A percentile compares a stretch with the other conserved stretches of the same genome.
Evolutionary conservation across 35 echinoderm and acorn worm genomes (phyloP).

Genomic region (Antedon bifida): DNA sequence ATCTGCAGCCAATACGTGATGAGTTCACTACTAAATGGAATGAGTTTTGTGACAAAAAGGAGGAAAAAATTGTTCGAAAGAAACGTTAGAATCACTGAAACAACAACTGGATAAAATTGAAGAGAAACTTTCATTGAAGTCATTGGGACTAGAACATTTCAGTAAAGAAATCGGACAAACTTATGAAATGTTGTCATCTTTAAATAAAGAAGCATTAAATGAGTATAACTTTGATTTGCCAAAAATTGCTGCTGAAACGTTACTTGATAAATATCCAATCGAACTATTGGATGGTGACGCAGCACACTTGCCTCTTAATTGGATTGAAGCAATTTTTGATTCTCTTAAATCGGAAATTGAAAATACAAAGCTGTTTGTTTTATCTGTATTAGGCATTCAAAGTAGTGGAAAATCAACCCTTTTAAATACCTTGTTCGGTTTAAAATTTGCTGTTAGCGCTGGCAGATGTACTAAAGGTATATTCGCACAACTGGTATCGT

Average conservation of each 20-base stretch:
- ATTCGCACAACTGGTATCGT: no score
- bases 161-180: conserved; percentile 5
- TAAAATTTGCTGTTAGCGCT: no score
- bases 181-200: neutral
- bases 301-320: conserved; percentile 1
- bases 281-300: conserved; percentile 24
- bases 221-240: neutral
- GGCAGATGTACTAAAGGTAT: no score
- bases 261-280: neutral
- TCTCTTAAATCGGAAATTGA: neutral
- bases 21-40: neutral
- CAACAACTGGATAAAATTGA: no score
- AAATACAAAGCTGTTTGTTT: neutral
- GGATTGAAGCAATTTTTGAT: conserved; percentile 11
- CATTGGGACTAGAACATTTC: no score
- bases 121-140: neutral
- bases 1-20: neutral
- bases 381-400: no score
- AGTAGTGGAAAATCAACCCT: neutral
- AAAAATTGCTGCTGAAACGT: neutral
- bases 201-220: neutral
- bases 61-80: no score
- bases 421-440: no score
- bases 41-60: no score
- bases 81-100: no score